phyloP scores from a whole-genome alignment of 2,113 vertebrate species.

The Calidris pygmaea region DNA sequence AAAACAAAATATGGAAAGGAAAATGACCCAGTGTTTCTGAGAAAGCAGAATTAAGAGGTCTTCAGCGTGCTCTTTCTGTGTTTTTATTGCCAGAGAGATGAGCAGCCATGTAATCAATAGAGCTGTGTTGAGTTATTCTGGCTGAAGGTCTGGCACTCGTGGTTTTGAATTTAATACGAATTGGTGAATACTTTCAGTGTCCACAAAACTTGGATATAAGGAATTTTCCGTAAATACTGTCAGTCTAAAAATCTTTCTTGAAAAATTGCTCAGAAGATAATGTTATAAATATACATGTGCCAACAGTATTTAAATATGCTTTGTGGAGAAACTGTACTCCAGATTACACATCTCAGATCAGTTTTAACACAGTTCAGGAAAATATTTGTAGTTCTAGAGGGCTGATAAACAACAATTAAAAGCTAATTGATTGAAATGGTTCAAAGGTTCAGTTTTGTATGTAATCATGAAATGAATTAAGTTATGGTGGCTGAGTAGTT shows the following conservation, averaged over 20 bases:
- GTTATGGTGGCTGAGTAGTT: background rate
- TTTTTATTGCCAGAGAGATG: background rate
- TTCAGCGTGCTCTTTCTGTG: background rate
- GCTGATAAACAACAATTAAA: conserved; percentile 33
- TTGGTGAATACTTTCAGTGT: background rate
- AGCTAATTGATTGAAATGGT: conserved; percentile 38
- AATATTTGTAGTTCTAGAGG: conserved; percentile 3
- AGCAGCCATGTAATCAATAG: background rate
- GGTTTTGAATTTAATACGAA: background rate
- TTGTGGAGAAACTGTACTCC: conserved; percentile 12
- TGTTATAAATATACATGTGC: background rate
- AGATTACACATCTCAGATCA: background rate
- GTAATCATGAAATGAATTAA: conserved; percentile 17
- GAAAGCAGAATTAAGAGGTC: background rate
- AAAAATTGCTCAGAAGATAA: conserved; percentile 11
- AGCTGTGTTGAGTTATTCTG: background rate
- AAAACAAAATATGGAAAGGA: background rate
- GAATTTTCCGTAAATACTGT: background rate
- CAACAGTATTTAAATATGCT: conserved; percentile 11
- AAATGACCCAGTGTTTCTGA: background rate
- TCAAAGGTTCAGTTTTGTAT: background rate
- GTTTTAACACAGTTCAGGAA: background rate
- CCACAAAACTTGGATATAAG: background rate
- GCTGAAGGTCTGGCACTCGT: background rate
- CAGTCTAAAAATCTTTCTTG: conserved; percentile 9